These are phyloP conservation scores for Leuctra nigra DNA, from an alignment of 2,888 invertebrate species.

Conservation along the genomic window DNA sequence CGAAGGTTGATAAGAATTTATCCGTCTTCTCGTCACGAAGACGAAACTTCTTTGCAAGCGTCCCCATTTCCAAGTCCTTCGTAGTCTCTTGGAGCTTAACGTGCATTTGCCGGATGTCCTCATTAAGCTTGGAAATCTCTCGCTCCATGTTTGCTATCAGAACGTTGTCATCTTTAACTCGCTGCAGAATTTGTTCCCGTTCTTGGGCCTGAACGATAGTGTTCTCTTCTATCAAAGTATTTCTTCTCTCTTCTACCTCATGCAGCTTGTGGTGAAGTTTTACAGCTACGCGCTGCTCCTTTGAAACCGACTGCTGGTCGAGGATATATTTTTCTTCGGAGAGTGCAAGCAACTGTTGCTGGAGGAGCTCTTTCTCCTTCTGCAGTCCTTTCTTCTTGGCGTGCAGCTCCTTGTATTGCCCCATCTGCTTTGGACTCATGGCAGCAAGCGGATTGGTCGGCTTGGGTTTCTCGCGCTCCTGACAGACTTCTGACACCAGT, in stretches of 20 bases:
- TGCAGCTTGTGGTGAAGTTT: constrained; percentile 52
- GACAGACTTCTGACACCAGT: constrained; percentile 59
- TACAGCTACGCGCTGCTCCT: constrained; percentile 52
- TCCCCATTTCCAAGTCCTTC: constrained; percentile 59
- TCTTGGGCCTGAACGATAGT: constrained; percentile 70
- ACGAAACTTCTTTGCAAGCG: constrained; percentile 70
- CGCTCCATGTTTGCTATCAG: constrained; percentile 73
- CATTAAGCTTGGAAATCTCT: constrained; percentile 60
- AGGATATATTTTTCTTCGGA: constrained; percentile 57
- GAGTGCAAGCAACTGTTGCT: constrained; percentile 56
- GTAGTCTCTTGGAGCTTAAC: constrained; percentile 65
- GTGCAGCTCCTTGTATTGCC: constrained; percentile 45
- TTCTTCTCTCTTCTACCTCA: constrained; percentile 54
- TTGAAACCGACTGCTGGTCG: constrained; percentile 57
- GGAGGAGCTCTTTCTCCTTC: constrained; percentile 49
- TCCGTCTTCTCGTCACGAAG: constrained; percentile 79
- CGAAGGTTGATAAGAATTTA: constrained; percentile 59
- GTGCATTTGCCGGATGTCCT: constrained; percentile 58
- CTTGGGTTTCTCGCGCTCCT: constrained; percentile 59
- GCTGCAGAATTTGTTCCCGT: constrained; percentile 62
- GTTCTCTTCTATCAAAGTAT: constrained; percentile 61
- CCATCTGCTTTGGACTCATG: constrained; percentile 55
- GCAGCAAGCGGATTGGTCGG: constrained; percentile 57
- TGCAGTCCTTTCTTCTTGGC: constrained; percentile 44
- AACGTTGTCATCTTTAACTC: constrained; percentile 70